Base-by-base conservation (phyloP, 2,888 invertebrate species). In the Hipparchia semele region DNA sequence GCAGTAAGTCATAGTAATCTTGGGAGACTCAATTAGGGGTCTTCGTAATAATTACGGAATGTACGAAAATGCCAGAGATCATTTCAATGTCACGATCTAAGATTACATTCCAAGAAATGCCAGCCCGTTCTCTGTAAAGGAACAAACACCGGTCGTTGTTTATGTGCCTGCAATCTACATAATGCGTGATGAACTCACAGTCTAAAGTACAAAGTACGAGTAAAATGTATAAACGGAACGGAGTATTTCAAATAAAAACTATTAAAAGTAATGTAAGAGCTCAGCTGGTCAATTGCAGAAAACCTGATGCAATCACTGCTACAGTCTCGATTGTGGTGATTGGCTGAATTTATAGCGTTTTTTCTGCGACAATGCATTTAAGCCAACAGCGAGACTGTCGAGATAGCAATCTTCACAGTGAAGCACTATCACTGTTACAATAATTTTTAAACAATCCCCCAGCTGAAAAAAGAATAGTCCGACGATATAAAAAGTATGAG, bases 21-120 rank as follows among this genome's bases (percentile, higher is more conserved):
- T 23, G 1, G 23, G 23, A 23, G 23, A 23, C 23, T 23, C 23
- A 23, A 23, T 23, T 23, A 23, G 23, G 23, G 23, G 23, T 23
- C 23, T 23, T 23, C 23, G 0, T 23, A 23, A 23, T 65, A 23
- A 65, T 67, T 51, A 53, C 8, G 6, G 51, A 23, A n/a, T 46
- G 46, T 10, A 67, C 53, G 5, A 67, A 67, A 68, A 68, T 60
- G 51, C 60, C 59, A 68, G 59, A 60, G 51, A 68, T 23, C 68
- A 68, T 58, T 68, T 51, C 33, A 39, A 33, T 68, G 51, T 49
- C 68, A 68, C 49, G 60, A 61, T 69, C 69, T 69, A n/a, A 60
- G 51, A 61, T 69, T 53, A 49, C 69, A 53, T 69, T 69, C 69
- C 39, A 9, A 39, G 69, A 61, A 69, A 53, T 13, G 45, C 45